Conservation (phyloP, 2,888 invertebrate species). For the Cristatella mucedo region DNA sequence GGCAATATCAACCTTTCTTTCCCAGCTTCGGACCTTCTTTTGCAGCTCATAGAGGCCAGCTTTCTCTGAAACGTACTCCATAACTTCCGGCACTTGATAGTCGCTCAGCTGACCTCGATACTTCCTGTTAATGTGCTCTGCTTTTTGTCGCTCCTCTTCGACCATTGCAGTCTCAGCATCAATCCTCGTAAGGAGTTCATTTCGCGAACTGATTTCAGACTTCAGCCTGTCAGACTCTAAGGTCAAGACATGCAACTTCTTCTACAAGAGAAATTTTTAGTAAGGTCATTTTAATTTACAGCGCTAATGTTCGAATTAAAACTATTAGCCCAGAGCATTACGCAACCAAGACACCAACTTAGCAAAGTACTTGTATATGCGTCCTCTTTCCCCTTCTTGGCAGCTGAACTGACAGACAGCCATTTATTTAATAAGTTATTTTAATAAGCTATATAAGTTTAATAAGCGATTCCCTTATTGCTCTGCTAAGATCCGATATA, state of each 20-base stretch:
- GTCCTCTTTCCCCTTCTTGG: too few relatives aligned
- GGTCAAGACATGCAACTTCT: constrained; percentile 31
- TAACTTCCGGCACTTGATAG: constrained; percentile 36
- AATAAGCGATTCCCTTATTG: too few relatives aligned
- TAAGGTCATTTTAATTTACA: not conserved
- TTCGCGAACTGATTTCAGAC: constrained; percentile 29
- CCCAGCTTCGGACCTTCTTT: constrained; percentile 38
- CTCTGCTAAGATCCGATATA: too few relatives aligned
- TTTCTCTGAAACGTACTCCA: constrained; percentile 37
- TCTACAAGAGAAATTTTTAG: constrained; percentile 18
- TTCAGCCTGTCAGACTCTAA: constrained; percentile 33
- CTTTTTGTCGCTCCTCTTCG: constrained; percentile 31
- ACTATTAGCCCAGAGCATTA: too few relatives aligned
- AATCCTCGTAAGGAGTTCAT: constrained; percentile 29
- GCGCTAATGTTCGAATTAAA: constrained; percentile 3
- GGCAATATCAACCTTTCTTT: constrained; percentile 38
- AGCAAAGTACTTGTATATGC: too few relatives aligned
- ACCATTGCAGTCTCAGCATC: constrained; percentile 31
- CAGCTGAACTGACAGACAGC: too few relatives aligned
- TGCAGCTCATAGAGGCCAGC: constrained; percentile 35
- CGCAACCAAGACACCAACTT: too few relatives aligned
- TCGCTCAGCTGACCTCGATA: constrained; percentile 34
- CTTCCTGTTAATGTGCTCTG: constrained; percentile 33
- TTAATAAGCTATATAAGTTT: too few relatives aligned
- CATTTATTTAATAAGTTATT: too few relatives aligned